Evolutionary conservation across 2,113 vertebrate genomes (phyloP).

Genomic region (Ammodytes dubius): DNA sequence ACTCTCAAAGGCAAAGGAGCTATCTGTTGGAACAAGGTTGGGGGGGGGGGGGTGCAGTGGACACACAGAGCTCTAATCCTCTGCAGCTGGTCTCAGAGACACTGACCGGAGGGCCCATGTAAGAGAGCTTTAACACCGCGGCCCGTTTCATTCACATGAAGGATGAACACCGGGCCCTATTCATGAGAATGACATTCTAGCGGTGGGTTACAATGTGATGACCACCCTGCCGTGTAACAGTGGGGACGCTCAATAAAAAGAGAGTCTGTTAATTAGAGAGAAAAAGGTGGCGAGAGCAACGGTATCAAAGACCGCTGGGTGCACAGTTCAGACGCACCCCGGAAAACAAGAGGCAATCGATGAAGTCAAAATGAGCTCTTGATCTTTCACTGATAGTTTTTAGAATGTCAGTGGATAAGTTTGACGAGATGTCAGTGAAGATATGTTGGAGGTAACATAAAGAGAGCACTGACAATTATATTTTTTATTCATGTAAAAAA

Average conservation of each 20-base stretch:
- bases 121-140: constrained; percentile 75
- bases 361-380: constrained; percentile 4
- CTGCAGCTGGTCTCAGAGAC: constrained; percentile 83
- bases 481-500: neutral
- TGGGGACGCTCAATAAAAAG: constrained; percentile 64
- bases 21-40: constrained; percentile 78
- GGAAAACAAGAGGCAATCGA: constrained; percentile 21
- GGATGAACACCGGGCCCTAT: constrained; percentile 75
- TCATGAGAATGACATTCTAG: constrained; percentile 74
- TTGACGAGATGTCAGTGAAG: neutral
- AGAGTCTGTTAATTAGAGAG: constrained; percentile 78
- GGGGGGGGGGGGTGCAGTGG: constrained; percentile 65
- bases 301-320: constrained; percentile 67
- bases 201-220: constrained; percentile 75
- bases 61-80: constrained; percentile 86
- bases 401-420: neutral
- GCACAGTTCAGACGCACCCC: constrained; percentile 38
- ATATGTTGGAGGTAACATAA: neutral
- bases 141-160: constrained; percentile 77
- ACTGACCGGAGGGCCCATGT: constrained; percentile 69
- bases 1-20: constrained; percentile 76
- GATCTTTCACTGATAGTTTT: neutral
- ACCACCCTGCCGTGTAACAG: constrained; percentile 69
- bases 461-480: neutral
- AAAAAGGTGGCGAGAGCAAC: constrained; percentile 52